Evolutionary conservation across 2,113 vertebrate genomes (phyloP).

Genomic region (Caloenas nicobarica): DNA sequence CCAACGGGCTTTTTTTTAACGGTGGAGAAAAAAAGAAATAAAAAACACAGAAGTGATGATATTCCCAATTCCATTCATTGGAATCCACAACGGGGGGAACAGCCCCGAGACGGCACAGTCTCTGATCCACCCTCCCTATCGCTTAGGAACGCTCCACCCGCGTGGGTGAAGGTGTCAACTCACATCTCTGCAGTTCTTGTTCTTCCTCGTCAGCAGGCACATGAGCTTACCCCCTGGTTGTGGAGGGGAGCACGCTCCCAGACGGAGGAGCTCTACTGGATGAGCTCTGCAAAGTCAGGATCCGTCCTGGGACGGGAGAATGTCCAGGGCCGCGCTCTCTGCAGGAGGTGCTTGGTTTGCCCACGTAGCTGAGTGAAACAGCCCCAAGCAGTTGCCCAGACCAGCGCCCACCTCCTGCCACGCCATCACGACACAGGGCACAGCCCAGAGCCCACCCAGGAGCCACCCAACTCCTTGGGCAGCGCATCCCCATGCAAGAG

Average conservation of each 20-base stretch:
- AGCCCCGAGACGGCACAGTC: background rate
- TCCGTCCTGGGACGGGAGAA: rapidly evolving
- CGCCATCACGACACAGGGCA: rapidly evolving
- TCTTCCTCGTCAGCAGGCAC: too few relatives aligned
- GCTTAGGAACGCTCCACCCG: background rate
- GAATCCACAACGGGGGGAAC: background rate
- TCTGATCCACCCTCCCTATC: background rate
- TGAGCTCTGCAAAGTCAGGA: background rate
- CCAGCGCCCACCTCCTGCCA: rapidly evolving
- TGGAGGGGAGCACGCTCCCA: rapidly evolving
- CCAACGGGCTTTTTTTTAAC: conserved; percentile 11
- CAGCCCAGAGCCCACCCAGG: background rate
- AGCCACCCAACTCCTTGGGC: background rate
- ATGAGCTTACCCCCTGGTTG: rapidly evolving
- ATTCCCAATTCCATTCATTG: background rate
- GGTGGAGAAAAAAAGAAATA: background rate
- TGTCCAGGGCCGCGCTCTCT: rapidly evolving
- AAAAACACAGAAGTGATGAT: background rate
- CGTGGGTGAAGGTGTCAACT: background rate
- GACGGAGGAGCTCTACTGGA: rapidly evolving
- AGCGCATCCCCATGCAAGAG: background rate
- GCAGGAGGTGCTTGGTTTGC: background rate
- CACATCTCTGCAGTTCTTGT: background rate
- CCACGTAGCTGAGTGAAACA: rapidly evolving
- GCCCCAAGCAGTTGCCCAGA: background rate